Evolutionary conservation across 2,113 vertebrate species (phyloP), one percentile per base, ranked within the genome.

Genomic region (Holacanthus passer): DNA sequence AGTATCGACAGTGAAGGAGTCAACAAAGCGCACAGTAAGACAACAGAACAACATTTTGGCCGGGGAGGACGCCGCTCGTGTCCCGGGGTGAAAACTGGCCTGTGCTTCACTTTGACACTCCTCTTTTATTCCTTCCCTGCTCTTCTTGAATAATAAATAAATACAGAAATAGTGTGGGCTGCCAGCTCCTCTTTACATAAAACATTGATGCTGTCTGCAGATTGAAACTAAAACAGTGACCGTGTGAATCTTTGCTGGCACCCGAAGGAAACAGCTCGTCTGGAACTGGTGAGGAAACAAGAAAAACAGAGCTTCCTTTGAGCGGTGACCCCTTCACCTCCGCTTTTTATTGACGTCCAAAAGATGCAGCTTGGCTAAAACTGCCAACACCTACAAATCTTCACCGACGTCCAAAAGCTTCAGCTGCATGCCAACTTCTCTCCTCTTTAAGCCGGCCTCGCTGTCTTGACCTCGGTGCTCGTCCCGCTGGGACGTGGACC

Each of bases 121-220:
- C 2, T 50, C 52, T 29, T 29, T 32, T 67, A 50, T 66, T 63
- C 72, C 37, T 73, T 14, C 31, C 10, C 63, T 50, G 22, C 56
- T 75, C 55, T n/a, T 64, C 31, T 63, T 89, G 64, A 89, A 89
- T 82, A 75, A 84, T 84, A 24, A 60, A 86, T 79, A 73, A 35
- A 65, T 19, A 64, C 72, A 80, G 53, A 65, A 59, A 68, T 5
- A 80, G 22, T 41, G 68, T 79, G 50, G 65, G 60, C 78, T 56
- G 68, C 58, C 70, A 70, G 77, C 63, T 39, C 31, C 68, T 52
- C 53, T 74, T 60, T 64, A 31, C 70, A 83, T 83, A 12, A 86
- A 82, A 64, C 82, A 85, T 71, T 66, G 81, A 89, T 82, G 78
- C 45, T 6, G 62, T 76, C 84, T 87, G 73, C 77, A 76, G 56